Conservation (phyloP, 2,888 invertebrate genomes). For the Troides oblongomaculatus region DNA sequence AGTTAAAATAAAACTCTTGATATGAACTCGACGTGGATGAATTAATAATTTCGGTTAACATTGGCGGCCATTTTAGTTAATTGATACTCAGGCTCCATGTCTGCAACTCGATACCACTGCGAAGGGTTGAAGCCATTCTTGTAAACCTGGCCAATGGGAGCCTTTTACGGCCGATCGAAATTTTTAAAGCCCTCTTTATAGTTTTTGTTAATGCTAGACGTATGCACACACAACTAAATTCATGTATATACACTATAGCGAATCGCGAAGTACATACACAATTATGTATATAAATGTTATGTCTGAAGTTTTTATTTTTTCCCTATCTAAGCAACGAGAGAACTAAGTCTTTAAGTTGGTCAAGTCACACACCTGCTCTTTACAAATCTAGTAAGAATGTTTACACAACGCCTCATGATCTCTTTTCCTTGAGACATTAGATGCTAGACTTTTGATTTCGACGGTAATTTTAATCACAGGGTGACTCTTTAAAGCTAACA, state of each 20-base stretch:
- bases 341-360: no score
- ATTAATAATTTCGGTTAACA: constrained; percentile 23
- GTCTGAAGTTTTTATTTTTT: background rate
- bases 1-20: background rate
- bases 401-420: no score
- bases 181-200: constrained; percentile 29
- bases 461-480: no score
- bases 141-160: constrained; percentile 43
- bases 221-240: constrained; percentile 12
- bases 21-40: background rate
- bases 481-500: no score
- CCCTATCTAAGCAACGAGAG: no score
- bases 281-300: background rate
- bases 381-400: no score
- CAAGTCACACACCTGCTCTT: no score
- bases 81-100: constrained; percentile 49
- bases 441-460: no score
- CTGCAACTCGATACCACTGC: constrained; percentile 45
- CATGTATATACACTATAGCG: background rate
- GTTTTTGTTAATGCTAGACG: constrained; percentile 25
- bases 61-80: constrained; percentile 50
- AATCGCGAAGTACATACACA: background rate
- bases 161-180: constrained; percentile 28
- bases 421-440: no score
- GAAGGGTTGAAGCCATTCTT: constrained; percentile 45